Evolutionary conservation across 2,113 vertebrate species (phyloP).

Genomic region (Protobothrops mucrosquamatus): DNA sequence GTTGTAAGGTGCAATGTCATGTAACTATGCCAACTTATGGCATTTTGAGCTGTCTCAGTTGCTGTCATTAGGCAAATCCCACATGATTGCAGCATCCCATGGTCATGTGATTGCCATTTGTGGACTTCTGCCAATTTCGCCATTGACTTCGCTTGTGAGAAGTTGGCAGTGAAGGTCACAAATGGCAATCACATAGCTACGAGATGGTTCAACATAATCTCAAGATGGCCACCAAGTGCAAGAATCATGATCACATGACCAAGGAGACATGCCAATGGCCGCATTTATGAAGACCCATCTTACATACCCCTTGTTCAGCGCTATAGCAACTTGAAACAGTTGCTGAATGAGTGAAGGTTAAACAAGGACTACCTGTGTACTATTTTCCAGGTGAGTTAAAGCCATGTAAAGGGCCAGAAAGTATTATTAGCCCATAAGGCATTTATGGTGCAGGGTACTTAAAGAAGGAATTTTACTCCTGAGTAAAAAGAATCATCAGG

Average conservation of each 20-base stretch:
- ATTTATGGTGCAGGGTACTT: neutral
- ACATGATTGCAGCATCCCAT: too few relatives aligned
- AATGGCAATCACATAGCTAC: neutral
- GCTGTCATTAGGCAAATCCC: too few relatives aligned
- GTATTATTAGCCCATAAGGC: neutral
- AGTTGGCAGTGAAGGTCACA: too few relatives aligned
- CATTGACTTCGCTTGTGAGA: too few relatives aligned
- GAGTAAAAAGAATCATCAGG: neutral
- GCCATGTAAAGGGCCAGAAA: neutral
- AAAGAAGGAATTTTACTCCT: neutral
- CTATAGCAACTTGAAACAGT: neutral
- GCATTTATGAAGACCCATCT: neutral
- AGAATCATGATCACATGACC: neutral
- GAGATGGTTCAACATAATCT: neutral
- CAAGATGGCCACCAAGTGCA: neutral
- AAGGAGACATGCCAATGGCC: neutral
- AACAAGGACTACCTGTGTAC: neutral
- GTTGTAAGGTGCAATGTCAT: too few relatives aligned
- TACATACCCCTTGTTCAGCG: neutral
- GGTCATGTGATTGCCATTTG: too few relatives aligned
- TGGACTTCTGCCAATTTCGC: too few relatives aligned
- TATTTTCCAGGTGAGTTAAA: neutral
- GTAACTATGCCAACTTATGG: too few relatives aligned
- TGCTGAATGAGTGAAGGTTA: too few relatives aligned
- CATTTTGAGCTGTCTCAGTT: too few relatives aligned